Evolutionary conservation across 2,888 invertebrate genomes (phyloP).

Genomic region (Apotomis capreana): DNA sequence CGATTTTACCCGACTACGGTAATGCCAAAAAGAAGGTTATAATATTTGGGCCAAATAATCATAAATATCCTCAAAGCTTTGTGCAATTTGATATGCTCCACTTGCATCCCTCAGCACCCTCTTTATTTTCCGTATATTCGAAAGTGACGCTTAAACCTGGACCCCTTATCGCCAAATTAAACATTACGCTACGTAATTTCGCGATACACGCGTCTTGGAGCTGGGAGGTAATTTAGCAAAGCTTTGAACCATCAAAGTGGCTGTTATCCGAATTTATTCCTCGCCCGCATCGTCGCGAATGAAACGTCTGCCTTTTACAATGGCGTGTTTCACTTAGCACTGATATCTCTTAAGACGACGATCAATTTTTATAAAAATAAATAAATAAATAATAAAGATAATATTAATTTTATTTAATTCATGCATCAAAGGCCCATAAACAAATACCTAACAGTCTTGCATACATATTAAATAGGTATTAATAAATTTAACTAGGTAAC

Average conservation of each 20-base stretch:
- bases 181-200: conserved; percentile 41
- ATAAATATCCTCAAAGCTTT: neutral
- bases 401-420: too few relatives aligned
- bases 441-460: too few relatives aligned
- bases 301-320: conserved; percentile 37
- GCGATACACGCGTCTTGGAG: conserved; percentile 43
- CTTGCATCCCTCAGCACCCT: neutral
- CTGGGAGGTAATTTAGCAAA: conserved; percentile 44
- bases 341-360: too few relatives aligned
- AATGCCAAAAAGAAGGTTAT: too few relatives aligned
- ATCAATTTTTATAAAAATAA: too few relatives aligned
- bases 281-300: conserved; percentile 43
- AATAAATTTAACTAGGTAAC: too few relatives aligned
- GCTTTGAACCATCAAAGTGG: conserved; percentile 55
- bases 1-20: too few relatives aligned
- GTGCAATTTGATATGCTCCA: neutral
- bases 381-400: too few relatives aligned
- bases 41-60: too few relatives aligned
- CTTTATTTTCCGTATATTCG: neutral
- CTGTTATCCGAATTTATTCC: conserved; percentile 55
- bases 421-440: too few relatives aligned
- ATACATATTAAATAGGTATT: too few relatives aligned
- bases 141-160: conserved; percentile 8
- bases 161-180: conserved; percentile 29
- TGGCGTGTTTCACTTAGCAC: conserved; percentile 27